phyloP scores from a whole-genome alignment of 1,140 invertebrate species.

The Lysiphlebus fabarum region DNA sequence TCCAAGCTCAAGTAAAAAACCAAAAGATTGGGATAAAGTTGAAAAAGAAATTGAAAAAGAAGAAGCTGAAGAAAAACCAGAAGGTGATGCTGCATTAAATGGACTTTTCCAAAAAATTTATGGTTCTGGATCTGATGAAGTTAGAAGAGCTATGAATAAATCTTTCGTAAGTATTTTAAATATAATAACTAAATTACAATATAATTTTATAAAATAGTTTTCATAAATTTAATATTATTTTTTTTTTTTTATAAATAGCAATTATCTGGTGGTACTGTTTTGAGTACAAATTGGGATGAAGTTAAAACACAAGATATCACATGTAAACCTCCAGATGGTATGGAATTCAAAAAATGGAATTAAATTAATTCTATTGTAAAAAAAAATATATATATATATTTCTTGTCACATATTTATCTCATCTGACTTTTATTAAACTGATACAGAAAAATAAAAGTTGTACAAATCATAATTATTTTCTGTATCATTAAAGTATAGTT shows the following conservation, averaged over 20 bases:
- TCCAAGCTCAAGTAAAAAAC: constrained; percentile 64
- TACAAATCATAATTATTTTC: no score
- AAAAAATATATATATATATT: no score
- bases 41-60: constrained; percentile 75
- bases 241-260: constrained; percentile 54
- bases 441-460: no score
- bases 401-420: no score
- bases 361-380: no score
- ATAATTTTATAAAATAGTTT: no score
- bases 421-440: no score
- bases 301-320: constrained; percentile 82
- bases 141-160: constrained; percentile 96
- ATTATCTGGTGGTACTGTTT: constrained; percentile 94
- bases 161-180: constrained; percentile 85
- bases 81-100: constrained; percentile 89
- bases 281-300: constrained; percentile 97
- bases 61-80: constrained; percentile 80
- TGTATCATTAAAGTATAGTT: neutral
- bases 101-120: constrained; percentile 96
- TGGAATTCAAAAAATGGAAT: constrained; percentile 87
- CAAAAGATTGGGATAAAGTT: constrained; percentile 82
- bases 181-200: no score
- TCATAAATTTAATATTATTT: constrained; percentile 24
- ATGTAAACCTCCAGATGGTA: constrained; percentile 91
- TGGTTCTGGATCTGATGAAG: constrained; percentile 86